Evolutionary conservation across 2,113 vertebrate genomes (phyloP).

Genomic region (Sinocyclocheilus grahami): DNA sequence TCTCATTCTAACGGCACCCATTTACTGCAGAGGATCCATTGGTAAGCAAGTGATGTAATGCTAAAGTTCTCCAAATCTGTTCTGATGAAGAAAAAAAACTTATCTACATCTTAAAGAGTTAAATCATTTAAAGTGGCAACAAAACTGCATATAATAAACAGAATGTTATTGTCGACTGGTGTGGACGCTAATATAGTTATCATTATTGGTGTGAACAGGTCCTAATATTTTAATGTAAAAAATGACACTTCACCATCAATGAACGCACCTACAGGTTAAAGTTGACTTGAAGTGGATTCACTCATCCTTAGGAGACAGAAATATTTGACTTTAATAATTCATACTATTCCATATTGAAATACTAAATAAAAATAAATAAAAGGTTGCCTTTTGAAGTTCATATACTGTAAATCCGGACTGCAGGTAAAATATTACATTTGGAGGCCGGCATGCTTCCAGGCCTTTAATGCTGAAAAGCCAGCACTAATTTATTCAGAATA

Average conservation of each 20-base stretch:
- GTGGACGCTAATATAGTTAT: too few species aligned
- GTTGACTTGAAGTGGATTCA: background rate
- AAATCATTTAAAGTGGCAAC: too few species aligned
- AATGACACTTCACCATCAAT: background rate
- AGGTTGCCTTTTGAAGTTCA: conserved; percentile 24
- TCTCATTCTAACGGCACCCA: too few species aligned
- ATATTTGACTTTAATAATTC: background rate
- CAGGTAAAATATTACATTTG: conserved; percentile 6
- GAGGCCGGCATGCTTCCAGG: conserved; percentile 23
- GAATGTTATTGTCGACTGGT: too few species aligned
- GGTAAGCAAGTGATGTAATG: too few species aligned
- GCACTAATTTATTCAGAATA: conserved; percentile 51
- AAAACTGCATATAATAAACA: too few species aligned
- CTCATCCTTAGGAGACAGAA: background rate
- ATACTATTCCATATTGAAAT: background rate
- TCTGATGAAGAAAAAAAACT: too few species aligned
- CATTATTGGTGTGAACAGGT: too few species aligned
- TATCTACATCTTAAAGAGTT: too few species aligned
- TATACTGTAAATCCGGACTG: conserved; percentile 16
- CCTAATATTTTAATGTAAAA: too few species aligned
- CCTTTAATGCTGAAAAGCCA: conserved; percentile 34
- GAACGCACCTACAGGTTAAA: background rate
- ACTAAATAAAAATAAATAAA: background rate
- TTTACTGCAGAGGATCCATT: too few species aligned
- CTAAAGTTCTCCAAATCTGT: too few species aligned